Base-by-base conservation (phyloP, 2,888 invertebrate genomes). In the Glaucopsyche alexis region DNA sequence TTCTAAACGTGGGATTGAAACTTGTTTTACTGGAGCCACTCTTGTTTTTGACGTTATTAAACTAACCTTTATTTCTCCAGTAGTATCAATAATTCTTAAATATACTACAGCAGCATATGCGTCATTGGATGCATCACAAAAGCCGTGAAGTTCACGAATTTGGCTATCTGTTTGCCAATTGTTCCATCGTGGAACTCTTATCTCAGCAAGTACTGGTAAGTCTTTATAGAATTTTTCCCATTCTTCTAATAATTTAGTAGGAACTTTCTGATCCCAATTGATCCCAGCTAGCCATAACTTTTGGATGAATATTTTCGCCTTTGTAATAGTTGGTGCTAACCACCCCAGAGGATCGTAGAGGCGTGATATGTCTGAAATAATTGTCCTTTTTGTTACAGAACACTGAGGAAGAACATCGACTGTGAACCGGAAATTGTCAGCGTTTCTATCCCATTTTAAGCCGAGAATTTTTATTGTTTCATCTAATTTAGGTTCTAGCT, bases 31-130 rank as follows among this genome's bases (percentile, higher is more conserved):
- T 70, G 74, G 29, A 50, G 75, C 65, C 7, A 76, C 74, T 29
- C 65, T 73, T 2, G 75, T 74, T 70, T 73, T 75, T 1, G 77
- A 52, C 2, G 75, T 69, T 6, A 78, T n/a, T 14, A 78, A 66
- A 45, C 13, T 55, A 9, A 77, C 75, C 40, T 40, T 40, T 40
- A 40, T 40, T 40, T 40, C 6, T 40, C 40, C 40, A 40, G 40
- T 40, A 6, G 40, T 6, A 5, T 40, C 47, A 47, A 14, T 16
- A 14, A 16, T 14, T 69, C 47, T 47, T 9, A 70, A 13, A 29
- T 50, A 70, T 42, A 70, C 19, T 4, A 70, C 69, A 7, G 69
- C 50, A 50, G 50, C 50, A 14, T 50, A 50, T 13, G 50, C 50
- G 0, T 13, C 50, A 7, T 14, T 14, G 7, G 50, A 50, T 7